These are phyloP conservation scores for Lasioglossum villosulum DNA, from an alignment of 2,888 invertebrate species.

Conservation along the genomic window DNA sequence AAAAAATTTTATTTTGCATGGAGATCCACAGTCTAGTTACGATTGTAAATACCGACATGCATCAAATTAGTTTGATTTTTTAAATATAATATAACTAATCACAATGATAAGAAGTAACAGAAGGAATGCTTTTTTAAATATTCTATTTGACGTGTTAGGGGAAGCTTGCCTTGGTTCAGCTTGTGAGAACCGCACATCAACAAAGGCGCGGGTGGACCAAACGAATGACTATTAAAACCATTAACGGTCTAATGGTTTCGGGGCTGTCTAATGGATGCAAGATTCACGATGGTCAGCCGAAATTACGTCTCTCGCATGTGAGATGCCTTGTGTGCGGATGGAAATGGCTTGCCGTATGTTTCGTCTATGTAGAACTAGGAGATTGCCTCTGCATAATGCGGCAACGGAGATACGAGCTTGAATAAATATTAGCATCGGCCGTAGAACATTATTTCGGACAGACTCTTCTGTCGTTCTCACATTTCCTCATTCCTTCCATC, in stretches of 20 bases:
- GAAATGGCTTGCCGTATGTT: not conserved
- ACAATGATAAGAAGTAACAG: too few species aligned
- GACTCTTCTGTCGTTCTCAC: not conserved
- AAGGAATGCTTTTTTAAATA: too few species aligned
- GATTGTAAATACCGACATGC: too few species aligned
- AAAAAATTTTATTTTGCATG: not conserved
- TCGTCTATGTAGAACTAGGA: not conserved
- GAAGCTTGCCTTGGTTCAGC: not conserved
- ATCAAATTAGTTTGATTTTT: too few species aligned
- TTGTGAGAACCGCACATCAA: not conserved
- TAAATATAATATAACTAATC: too few species aligned
- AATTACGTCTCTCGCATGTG: constrained; percentile 34
- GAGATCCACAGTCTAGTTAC: too few species aligned
- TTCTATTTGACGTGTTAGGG: not conserved
- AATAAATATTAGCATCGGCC: not conserved
- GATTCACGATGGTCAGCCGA: constrained; percentile 36
- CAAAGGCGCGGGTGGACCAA: not conserved
- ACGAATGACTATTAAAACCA: constrained; percentile 47
- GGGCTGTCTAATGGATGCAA: constrained; percentile 47
- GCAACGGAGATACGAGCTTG: not conserved
- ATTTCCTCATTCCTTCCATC: too few species aligned
- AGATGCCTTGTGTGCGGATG: not conserved
- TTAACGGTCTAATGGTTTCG: constrained; percentile 49
- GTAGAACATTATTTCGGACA: not conserved
- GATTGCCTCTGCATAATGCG: not conserved